phyloP scores from a whole-genome alignment of 2,888 invertebrate genomes.

The Silvanus unidentatus region DNA sequence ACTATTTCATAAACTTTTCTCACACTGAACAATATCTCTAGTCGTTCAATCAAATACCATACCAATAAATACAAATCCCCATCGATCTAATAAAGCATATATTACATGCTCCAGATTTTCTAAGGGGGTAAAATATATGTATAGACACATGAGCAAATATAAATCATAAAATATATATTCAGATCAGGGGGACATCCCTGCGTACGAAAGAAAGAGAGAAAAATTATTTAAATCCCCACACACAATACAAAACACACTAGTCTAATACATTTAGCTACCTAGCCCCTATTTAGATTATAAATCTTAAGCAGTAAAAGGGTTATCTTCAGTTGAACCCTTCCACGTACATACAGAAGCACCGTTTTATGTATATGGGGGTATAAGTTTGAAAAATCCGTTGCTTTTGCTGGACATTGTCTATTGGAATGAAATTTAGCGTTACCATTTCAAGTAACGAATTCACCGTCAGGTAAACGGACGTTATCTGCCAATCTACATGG shows the following conservation, averaged over 20 bases:
- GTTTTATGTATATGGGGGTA: background rate
- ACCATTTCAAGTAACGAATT: constrained; percentile 31
- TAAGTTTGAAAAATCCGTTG: constrained; percentile 27
- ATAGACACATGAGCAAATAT: too few species aligned
- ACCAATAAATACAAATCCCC: too few species aligned
- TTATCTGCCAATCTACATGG: constrained; percentile 26
- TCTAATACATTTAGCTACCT: constrained; percentile 21
- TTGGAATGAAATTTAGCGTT: constrained; percentile 36
- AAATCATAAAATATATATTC: too few species aligned
- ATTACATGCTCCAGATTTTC: too few species aligned
- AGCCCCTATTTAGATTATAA: constrained; percentile 33
- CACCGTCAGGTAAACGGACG: constrained; percentile 27
- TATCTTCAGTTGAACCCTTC: constrained; percentile 29
- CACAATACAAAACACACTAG: constrained; percentile 28
- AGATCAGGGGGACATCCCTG: too few species aligned
- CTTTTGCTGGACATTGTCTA: constrained; percentile 31
- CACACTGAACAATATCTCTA: too few species aligned
- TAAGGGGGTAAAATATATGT: too few species aligned
- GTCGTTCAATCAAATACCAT: too few species aligned
- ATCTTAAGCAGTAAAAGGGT: constrained; percentile 33
- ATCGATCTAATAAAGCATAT: too few species aligned
- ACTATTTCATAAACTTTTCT: too few species aligned
- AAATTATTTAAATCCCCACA: too few species aligned
- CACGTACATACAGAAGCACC: constrained; percentile 25
- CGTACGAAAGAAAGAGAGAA: too few species aligned